Percentiles rank a stretch among this genome's conserved stretches.
Conservation (phyloP, 1,140 invertebrate species). For the Cydia fagiglandana region DNA sequence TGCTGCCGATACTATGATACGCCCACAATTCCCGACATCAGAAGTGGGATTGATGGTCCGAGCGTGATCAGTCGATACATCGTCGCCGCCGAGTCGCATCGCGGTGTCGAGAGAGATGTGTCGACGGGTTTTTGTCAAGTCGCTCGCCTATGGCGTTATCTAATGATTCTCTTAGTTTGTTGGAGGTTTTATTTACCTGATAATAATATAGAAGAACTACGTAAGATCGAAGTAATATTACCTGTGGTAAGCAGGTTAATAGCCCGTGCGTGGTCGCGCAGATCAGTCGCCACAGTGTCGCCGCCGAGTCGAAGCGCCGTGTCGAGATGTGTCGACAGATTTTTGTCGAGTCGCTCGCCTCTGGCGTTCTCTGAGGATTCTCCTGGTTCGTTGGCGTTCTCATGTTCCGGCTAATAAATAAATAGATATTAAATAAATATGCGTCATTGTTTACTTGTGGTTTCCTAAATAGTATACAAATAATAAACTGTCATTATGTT, state of each 20-base stretch:
- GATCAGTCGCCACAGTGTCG: conserved; percentile 42
- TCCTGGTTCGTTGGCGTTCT: not conserved
- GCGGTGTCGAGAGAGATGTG: conserved; percentile 46
- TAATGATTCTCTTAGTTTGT: not conserved
- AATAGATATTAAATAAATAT: not conserved
- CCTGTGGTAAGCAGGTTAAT: conserved; percentile 62
- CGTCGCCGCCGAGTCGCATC: conserved; percentile 49
- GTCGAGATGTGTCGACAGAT: conserved; percentile 45
- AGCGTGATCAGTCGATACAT: conserved; percentile 45
- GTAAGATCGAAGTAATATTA: conserved; percentile 32
- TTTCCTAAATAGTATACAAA: not conserved
- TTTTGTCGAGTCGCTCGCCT: conserved; percentile 36
- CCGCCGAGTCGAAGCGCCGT: conserved; percentile 49
- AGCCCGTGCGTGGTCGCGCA: conserved; percentile 48
- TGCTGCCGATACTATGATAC: too few relatives aligned
- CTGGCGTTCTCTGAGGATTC: conserved; percentile 15
- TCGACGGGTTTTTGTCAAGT: conserved; percentile 40
- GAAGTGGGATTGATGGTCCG: conserved; percentile 54
- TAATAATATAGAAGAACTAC: not conserved
- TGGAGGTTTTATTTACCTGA: not conserved
- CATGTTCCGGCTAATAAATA: not conserved
- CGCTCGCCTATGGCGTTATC: conserved; percentile 33
- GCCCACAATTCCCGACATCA: too few relatives aligned
- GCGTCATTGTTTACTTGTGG: not conserved
- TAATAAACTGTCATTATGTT: too few relatives aligned